A percentile compares a stretch with the other conserved stretches of the same genome.
These are phyloP conservation scores for Microtus richardsoni DNA, from an alignment of 2,113 vertebrate species.

Conservation along the genomic window DNA sequence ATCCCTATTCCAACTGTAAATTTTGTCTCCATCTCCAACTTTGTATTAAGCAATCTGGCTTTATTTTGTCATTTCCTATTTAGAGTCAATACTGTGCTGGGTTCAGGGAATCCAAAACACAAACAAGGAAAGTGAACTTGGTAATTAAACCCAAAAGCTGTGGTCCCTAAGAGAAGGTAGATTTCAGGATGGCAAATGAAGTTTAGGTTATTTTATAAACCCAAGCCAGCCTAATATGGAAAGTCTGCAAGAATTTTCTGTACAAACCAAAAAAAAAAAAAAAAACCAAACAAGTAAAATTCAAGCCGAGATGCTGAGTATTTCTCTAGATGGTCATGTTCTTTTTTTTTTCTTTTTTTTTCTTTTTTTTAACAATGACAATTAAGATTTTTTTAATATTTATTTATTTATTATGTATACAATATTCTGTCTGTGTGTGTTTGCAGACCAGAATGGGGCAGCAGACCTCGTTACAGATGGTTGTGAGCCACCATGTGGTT, in stretches of 20 bases:
- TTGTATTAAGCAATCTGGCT: not conserved
- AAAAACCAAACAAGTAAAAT: too few species aligned
- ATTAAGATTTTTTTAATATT: too few species aligned
- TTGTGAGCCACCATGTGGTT: too few species aligned
- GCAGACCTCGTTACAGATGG: too few species aligned
- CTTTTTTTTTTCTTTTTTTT: too few species aligned
- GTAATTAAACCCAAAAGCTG: not conserved
- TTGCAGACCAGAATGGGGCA: too few species aligned
- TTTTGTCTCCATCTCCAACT: not conserved
- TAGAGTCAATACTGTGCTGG: not conserved
- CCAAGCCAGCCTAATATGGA: not conserved
- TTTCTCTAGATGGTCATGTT: not conserved
- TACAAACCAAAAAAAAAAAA: too few species aligned
- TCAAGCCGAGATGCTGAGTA: not conserved
- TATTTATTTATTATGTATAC: too few species aligned
- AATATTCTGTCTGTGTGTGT: too few species aligned
- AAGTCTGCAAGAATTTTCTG: not conserved
- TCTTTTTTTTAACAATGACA: too few species aligned
- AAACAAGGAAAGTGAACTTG: not conserved
- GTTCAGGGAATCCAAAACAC: not conserved
- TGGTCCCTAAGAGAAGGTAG: not conserved
- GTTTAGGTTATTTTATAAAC: not conserved
- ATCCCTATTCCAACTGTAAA: not conserved
- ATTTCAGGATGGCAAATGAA: conserved; percentile 7
- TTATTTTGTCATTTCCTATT: not conserved